Conservation (phyloP, 2,113 vertebrate species). For the Noturus placidus region DNA sequence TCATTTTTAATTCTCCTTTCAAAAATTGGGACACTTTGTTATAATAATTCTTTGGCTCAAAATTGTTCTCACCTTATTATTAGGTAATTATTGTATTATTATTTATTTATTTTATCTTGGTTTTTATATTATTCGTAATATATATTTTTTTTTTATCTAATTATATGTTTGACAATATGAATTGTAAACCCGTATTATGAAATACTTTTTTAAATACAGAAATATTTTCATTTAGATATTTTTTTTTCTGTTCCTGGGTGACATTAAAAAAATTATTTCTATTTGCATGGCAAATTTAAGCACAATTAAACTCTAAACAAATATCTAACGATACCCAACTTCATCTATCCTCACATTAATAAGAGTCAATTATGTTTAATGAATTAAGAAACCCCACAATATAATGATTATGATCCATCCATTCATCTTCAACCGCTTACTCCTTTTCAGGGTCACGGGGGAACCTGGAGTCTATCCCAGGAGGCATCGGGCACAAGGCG, state of each 20-base stretch:
- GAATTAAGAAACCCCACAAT: background rate
- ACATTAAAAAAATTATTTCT: too few relatives aligned
- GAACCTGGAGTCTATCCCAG: too few relatives aligned
- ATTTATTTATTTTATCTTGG: too few relatives aligned
- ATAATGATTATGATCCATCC: background rate
- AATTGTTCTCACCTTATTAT: background rate
- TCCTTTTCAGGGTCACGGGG: too few relatives aligned
- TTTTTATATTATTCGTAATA: too few relatives aligned
- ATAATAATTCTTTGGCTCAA: background rate
- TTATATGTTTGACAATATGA: too few relatives aligned
- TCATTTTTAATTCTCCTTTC: background rate
- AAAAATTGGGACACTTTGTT: background rate
- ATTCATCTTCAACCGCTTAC: too few relatives aligned
- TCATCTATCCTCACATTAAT: background rate
- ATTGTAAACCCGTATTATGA: background rate
- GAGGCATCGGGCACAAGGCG: too few relatives aligned
- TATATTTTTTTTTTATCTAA: too few relatives aligned
- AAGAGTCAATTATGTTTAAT: background rate
- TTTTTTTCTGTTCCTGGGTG: background rate
- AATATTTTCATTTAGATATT: background rate
- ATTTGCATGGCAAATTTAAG: background rate
- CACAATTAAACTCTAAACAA: background rate
- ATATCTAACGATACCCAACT: background rate
- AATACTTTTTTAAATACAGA: background rate
- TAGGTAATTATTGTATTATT: background rate